These are phyloP conservation scores for Orius insidiosus DNA, from an alignment of 1,140 invertebrate genomes.

Conservation along the genomic window DNA sequence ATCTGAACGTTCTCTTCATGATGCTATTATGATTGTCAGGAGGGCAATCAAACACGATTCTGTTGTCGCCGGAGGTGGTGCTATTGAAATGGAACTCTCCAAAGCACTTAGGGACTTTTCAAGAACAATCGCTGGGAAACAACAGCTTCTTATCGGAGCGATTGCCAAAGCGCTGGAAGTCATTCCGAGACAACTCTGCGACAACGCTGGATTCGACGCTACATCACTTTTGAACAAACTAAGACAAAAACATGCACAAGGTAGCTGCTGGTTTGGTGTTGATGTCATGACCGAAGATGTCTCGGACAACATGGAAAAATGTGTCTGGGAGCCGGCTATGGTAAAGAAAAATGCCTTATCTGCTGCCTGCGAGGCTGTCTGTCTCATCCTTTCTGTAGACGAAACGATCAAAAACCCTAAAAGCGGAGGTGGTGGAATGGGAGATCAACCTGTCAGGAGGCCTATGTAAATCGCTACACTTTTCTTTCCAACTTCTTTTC, in stretches of 20 bases:
- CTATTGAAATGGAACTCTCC: constrained; percentile 97
- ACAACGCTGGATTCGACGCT: constrained; percentile 98
- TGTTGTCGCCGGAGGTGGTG: constrained; percentile 81
- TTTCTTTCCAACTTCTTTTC: constrained; percentile 1
- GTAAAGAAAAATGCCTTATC: constrained; percentile 94
- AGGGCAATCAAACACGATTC: constrained; percentile 88
- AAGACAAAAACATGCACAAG: constrained; percentile 86
- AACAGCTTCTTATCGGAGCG: constrained; percentile 85
- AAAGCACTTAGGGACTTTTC: constrained; percentile 82
- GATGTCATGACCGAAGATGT: constrained; percentile 89
- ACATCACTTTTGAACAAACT: constrained; percentile 96
- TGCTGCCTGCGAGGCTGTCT: constrained; percentile 90
- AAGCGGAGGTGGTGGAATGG: constrained; percentile 32
- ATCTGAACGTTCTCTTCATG: constrained; percentile 94
- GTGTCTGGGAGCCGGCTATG: constrained; percentile 94
- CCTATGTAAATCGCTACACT: constrained; percentile 2
- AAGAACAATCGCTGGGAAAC: constrained; percentile 82
- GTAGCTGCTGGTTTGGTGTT: constrained; percentile 87
- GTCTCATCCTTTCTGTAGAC: constrained; percentile 90
- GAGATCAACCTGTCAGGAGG: constrained; percentile 12
- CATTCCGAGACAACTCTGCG: constrained; percentile 92
- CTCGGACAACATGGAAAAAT: constrained; percentile 80
- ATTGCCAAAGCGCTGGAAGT: constrained; percentile 89
- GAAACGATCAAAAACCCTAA: constrained; percentile 93
- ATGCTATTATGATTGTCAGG: constrained; percentile 99